Evolutionary conservation across 1,140 invertebrate species (phyloP), one percentile per base, ranked within the genome.

Genomic region (Cephus cinctus): DNA sequence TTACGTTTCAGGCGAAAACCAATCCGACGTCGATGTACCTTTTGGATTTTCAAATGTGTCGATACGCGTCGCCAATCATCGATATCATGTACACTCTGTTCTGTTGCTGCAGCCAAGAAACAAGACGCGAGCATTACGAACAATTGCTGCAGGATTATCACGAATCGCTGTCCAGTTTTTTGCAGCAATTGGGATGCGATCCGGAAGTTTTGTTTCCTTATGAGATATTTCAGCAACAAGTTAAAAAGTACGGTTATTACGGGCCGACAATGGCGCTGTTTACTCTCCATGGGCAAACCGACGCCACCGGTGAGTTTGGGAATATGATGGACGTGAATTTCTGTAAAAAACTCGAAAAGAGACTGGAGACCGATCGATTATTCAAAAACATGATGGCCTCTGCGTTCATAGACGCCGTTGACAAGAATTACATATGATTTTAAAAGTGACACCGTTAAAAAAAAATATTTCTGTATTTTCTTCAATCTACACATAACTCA

Each of bases 81-180:
- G 83, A 85, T 56, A 51, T 85, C 2, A 35, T 73, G 18, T 82
- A 81, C 50, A 77, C 82, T 49, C 56, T 84, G 3, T 79, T 78
- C 55, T 71, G 69, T 3, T 78, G 78, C 11, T 74, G 79, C 0
- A 70, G 76, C 25, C 57, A 69, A 12, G 56, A 73, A 11, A 68
- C 78, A 16, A 62, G 80, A 2, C 50, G 53, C 3, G 22, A 73
- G 20, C 49, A 80, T 49, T 79, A 64, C 44, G 60, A 78, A 18
- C 42, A 68, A 5, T 56, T 80, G 1, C 21, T 82, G 5, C 61
- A 73, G 11, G 54, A 69, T 25, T 83, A 82, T 56, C 71, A 81
- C 44, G 34, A 63, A 4, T 66, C 69, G n/a, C 54, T 83, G 4
- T 53, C 35, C 2, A 50, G 63, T 2, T 46, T 30, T 44, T 45